A percentile compares a stretch with the other conserved stretches of the same genome.
Evolutionary conservation across 2,113 vertebrate species (phyloP).

Genomic region (Antechinus stuartii): DNA sequence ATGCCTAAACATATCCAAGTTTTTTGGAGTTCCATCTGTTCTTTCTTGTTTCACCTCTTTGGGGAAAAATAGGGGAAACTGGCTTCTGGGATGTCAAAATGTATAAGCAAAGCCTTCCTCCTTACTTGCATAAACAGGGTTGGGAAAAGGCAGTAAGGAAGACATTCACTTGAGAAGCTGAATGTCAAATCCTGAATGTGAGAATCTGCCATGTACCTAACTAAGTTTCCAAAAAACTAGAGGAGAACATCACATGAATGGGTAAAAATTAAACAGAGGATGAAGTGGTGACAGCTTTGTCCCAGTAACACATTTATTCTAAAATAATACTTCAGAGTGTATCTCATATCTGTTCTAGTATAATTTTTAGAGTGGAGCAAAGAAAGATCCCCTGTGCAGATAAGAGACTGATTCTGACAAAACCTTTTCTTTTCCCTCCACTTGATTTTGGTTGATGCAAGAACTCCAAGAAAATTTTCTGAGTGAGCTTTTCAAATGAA

Average conservation of each 20-base stretch:
- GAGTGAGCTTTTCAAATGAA: constrained; percentile 30
- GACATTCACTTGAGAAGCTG: constrained; percentile 9
- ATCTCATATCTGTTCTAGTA: background rate
- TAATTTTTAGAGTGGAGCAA: background rate
- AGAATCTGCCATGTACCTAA: background rate
- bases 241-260: background rate
- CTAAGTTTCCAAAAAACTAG: background rate
- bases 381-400: background rate
- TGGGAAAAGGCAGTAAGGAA: background rate
- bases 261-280: background rate
- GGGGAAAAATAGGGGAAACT: background rate
- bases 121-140: background rate
- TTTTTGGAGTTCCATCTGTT: constrained; percentile 16
- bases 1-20: constrained; percentile 17
- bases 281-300: background rate
- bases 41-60: constrained; percentile 33
- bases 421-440: background rate
- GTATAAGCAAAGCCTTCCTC: background rate
- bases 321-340: background rate
- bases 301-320: background rate
- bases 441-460: background rate
- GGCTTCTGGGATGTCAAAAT: constrained; percentile 12
- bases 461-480: constrained; percentile 7
- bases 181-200: background rate
- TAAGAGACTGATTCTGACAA: background rate